Conservation (phyloP, 2,888 invertebrate species). For the Amiota mariae region DNA sequence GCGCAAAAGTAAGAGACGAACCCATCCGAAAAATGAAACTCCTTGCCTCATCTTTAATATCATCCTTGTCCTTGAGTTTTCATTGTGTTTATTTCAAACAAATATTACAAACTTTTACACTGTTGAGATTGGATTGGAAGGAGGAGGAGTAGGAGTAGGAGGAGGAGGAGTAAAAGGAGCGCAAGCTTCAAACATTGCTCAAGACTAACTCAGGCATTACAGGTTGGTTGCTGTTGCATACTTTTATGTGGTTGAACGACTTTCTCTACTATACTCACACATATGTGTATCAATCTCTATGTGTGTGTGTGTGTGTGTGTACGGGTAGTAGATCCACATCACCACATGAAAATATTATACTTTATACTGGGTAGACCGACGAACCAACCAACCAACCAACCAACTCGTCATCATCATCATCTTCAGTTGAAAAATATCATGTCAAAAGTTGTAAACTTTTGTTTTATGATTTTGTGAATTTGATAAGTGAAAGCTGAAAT, state of each 20-base stretch:
- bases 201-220: conserved; percentile 43
- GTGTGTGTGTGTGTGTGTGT: too few relatives aligned
- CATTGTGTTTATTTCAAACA: neutral
- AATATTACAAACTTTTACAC: conserved; percentile 5
- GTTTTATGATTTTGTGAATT: conserved; percentile 60
- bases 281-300: too few relatives aligned
- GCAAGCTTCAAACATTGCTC: neutral
- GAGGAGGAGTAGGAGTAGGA: too few relatives aligned
- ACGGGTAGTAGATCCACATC: too few relatives aligned
- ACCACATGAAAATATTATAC: too few relatives aligned
- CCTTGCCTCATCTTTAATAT: neutral
- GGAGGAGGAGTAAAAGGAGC: too few relatives aligned
- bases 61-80: too few relatives aligned
- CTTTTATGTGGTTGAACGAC: conserved; percentile 42
- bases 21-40: conserved; percentile 8
- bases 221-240: conserved; percentile 50
- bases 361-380: too few relatives aligned
- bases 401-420: neutral
- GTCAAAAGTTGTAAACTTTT: conserved; percentile 64
- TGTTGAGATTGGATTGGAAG: too few relatives aligned
- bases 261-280: neutral
- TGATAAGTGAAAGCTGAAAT: conserved; percentile 51
- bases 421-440: conserved; percentile 48
- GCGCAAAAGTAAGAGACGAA: neutral
- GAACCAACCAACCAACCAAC: neutral